phyloP scores from a whole-genome alignment of 2,113 vertebrate species.

The Oreochromis spilurus region DNA sequence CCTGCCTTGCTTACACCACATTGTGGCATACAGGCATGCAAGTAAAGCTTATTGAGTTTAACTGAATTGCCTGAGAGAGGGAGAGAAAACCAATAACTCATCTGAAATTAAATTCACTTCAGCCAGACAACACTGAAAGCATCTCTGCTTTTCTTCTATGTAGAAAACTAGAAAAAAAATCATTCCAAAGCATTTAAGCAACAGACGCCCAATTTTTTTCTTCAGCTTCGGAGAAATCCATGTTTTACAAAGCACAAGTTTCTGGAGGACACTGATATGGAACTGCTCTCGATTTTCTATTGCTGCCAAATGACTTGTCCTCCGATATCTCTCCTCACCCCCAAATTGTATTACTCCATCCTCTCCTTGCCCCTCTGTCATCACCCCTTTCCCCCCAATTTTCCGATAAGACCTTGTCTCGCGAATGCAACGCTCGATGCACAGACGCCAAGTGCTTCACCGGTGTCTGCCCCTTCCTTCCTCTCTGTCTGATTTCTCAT shows the following conservation, averaged over 20 bases:
- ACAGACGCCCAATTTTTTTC: background rate
- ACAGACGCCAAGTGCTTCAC: background rate
- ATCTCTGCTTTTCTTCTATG: background rate
- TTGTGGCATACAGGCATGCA: background rate
- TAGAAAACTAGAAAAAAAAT: background rate
- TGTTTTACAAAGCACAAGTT: constrained; percentile 28
- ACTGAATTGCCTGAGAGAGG: background rate
- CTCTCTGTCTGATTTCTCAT: constrained; percentile 29
- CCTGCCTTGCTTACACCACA: background rate
- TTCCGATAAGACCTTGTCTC: constrained; percentile 51
- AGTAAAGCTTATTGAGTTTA: constrained; percentile 1
- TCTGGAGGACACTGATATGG: constrained; percentile 41
- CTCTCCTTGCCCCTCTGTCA: constrained; percentile 18
- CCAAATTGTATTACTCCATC: constrained; percentile 46
- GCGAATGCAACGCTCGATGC: constrained; percentile 28
- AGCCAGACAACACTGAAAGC: background rate
- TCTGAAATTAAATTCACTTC: constrained; percentile 19
- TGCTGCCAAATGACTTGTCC: constrained; percentile 46
- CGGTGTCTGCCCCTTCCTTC: background rate
- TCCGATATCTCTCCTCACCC: constrained; percentile 37
- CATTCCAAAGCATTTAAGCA: background rate
- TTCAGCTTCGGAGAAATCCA: constrained; percentile 25
- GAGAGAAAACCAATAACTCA: constrained; percentile 10
- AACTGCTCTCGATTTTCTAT: constrained; percentile 41
- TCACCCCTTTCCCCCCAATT: constrained; percentile 24